A percentile compares a stretch with the other conserved stretches of the same genome.
Conservation (phyloP, 2,888 invertebrate genomes). For the Cyclophora albipunctata region DNA sequence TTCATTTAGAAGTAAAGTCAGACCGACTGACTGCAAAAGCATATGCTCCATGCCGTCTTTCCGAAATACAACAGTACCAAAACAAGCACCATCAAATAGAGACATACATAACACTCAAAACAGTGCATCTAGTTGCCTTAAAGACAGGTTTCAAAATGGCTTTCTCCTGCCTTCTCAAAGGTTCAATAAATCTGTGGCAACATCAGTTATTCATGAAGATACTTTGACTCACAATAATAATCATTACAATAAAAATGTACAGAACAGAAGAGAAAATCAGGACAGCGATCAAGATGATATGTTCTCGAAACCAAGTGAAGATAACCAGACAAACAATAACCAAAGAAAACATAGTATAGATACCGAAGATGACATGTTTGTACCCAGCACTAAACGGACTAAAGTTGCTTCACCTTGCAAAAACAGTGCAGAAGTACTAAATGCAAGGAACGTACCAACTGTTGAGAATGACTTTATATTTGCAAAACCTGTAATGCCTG, state of each 20-base stretch:
- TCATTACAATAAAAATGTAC: constrained; percentile 6
- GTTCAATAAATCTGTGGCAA: constrained; percentile 37
- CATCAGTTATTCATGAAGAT: constrained; percentile 29
- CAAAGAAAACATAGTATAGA: constrained; percentile 28
- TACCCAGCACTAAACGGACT: constrained; percentile 29
- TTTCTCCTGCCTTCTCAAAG: constrained; percentile 48
- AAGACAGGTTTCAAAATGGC: constrained; percentile 44
- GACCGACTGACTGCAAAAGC: constrained; percentile 4
- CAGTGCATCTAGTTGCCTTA: constrained; percentile 20
- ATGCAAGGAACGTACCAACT: constrained; percentile 1
- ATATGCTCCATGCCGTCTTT: constrained; percentile 5
- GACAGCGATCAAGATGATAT: constrained; percentile 40
- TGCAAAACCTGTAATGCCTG: constrained; percentile 41
- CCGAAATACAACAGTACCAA: constrained; percentile 2
- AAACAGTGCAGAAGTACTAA: constrained; percentile 11
- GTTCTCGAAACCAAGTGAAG: constrained; percentile 27
- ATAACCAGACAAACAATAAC: constrained; percentile 18
- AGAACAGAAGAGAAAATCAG: constrained; percentile 6
- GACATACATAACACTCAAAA: constrained; percentile 12
- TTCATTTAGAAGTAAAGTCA: constrained; percentile 29
- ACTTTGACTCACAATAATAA: constrained; percentile 13
- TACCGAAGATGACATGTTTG: constrained; percentile 20
- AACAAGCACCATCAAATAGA: constrained; percentile 3
- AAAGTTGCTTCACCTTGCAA: constrained; percentile 28
- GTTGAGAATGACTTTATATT: constrained; percentile 38